A percentile compares a stretch with the other conserved stretches of the same genome.
phyloP scores from a whole-genome alignment of 2,888 invertebrate species.

The Gasteruption jaculator region DNA sequence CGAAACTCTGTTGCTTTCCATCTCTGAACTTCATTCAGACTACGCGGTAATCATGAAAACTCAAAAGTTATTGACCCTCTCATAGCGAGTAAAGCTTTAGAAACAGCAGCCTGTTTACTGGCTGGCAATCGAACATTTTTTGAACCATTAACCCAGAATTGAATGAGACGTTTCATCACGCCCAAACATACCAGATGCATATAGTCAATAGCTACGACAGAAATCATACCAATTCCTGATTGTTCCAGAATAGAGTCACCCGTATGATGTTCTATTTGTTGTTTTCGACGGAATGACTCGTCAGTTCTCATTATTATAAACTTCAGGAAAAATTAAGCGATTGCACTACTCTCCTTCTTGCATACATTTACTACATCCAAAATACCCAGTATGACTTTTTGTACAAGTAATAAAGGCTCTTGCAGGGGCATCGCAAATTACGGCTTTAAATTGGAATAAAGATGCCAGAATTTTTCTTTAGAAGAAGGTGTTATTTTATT shows the following conservation, averaged over 20 bases:
- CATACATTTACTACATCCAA: constrained; percentile 28
- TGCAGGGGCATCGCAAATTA: constrained; percentile 32
- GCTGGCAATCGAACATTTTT: constrained; percentile 17
- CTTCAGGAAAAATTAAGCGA: constrained; percentile 23
- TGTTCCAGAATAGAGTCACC: constrained; percentile 21
- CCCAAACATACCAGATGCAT: too few relatives aligned
- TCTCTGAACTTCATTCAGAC: constrained; percentile 7
- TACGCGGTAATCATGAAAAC: constrained; percentile 29
- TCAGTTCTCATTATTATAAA: constrained; percentile 26
- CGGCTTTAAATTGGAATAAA: too few relatives aligned
- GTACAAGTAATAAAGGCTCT: constrained; percentile 26
- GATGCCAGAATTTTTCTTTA: too few relatives aligned
- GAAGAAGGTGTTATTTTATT: too few relatives aligned
- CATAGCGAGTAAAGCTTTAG: constrained; percentile 12
- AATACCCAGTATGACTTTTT: constrained; percentile 29
- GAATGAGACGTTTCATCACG: too few relatives aligned
- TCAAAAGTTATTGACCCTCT: constrained; percentile 23
- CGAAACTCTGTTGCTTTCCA: constrained; percentile 27
- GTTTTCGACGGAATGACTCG: constrained; percentile 21
- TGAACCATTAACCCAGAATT: too few relatives aligned
- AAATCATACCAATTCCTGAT: constrained; percentile 27
- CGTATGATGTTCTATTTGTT: constrained; percentile 27
- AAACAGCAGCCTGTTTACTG: constrained; percentile 7
- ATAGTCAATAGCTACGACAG: constrained; percentile 23
- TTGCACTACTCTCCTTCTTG: constrained; percentile 26